Evolutionary conservation across 2,888 invertebrate species (phyloP), one percentile per base, ranked within the genome.

Genomic region (Sipunculus nudus): DNA sequence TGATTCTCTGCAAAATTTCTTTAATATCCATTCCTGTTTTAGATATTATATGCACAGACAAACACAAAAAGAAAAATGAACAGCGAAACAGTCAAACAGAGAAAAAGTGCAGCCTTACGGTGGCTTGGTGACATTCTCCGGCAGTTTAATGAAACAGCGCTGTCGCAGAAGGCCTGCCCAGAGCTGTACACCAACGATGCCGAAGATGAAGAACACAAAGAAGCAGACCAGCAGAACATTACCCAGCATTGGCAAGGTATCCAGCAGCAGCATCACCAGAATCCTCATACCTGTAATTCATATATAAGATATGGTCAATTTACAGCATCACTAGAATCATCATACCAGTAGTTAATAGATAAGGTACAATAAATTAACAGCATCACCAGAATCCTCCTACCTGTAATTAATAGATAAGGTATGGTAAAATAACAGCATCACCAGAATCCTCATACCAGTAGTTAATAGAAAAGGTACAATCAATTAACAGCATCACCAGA

Each of bases 181-280:
- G 53, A 99, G 88, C 85, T 99, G 99, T 40, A 99, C 99, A 23
- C 99, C 99, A 75, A 99, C 93, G 81, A 99, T 99, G 72, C 99
- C 99, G 82, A 99, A 99, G 84, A 99, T 99, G 88, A 99, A 99
- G 89, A 99, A 99, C 63, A 99, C 99, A 88, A 99, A 99, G 89
- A 99, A 99, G 86, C 99, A 99, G 68, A 99, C 88, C 71, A 99
- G 88, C 57, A 88, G 81, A 53, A 99, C 99, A 86, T 99, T 99
- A 70, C 99, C 98, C 78, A 99, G 87, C 99, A 99, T 99, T 16
- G 99, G 99, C 71, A 99, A 88, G 5, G 99, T 99, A 86, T 99
- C 99, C 80, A 99, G 88, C 52, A 99, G 88, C 61, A 99, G 87
- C 95, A 98, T 99, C 75, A 99, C 99, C 82, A 97, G 87, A 77